Base-by-base conservation (phyloP, 1,140 invertebrate genomes). In the Hylaeus volcanicus region DNA sequence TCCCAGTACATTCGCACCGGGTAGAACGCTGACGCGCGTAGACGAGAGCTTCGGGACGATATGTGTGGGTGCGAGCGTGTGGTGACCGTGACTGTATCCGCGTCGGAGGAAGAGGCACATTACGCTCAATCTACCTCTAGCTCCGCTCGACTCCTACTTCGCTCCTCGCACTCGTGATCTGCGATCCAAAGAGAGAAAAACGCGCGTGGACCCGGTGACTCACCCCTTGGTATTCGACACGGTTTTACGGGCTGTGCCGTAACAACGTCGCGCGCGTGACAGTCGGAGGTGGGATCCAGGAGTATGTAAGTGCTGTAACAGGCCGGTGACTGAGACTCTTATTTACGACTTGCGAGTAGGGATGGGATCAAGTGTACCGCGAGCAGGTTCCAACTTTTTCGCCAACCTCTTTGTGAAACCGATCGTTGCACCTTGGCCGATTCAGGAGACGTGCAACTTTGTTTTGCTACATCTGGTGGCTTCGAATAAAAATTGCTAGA, bases 101-200 rank as follows among this genome's bases (percentile, higher is more conserved):
- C 90, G 89, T 92, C 89, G 89, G 91, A 92, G 91, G 91, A 92
- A 92, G 91, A 92, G 88, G 69, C 91, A 89, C 86, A 92, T 92
- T 92, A 92, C 85, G 87, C 82, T 91, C 90, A 92, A 92, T 92
- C 91, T 92, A 90, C 84, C 89, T 88, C 84, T 81, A 26, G 86
- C 81, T 79, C 85, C 84, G 79, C 83, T 79, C 86, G 81, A 81
- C 81, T 86, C 86, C 85, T 79, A 75, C 76, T 81, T 81, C 81
- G 79, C 76, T 68, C 80, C 83, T 58, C 80, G 63, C 80, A 45
- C 75, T 72, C 76, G 76, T 82, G 63, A 82, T 79, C 74, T 26
- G 63, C 55, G 79, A 80, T 74, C 71, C 63, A 74, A 39, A 71
- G 53, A 55, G 51, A 71, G 56, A 76, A 41, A 53, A 51, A 51